Evolutionary conservation across 2,797 vertebrate species (phyloP), one percentile per base, ranked within the genome.

Genomic region (Rhinatrema bivittatum): DNA sequence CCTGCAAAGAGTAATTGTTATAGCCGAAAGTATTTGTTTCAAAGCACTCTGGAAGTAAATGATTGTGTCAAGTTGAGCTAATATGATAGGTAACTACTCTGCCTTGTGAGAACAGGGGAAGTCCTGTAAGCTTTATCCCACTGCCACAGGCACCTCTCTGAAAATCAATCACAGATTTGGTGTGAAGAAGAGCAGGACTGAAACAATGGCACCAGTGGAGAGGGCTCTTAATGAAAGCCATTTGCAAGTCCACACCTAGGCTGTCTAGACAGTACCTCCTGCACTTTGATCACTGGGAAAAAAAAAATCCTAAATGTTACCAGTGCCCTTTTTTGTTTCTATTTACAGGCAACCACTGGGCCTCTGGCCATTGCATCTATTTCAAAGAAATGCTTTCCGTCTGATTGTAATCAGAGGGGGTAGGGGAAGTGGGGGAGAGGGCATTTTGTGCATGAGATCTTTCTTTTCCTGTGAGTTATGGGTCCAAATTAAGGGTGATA

Each of bases 111-210:
- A 78, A 80, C 85, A 76, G 69, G 81, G 72, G 39, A 69, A 76
- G 74, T 74, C 74, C 79, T 78, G 81, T 64, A 85, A 74, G 68
- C 64, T 52, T 70, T 81, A 82, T 79, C 78, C 71, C 56, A 56
- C 87, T 73, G 84, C 88, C 87, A 87, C 82, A 70, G 74, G 78
- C 73, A 79, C 84, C 86, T 85, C 85, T 82, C 81, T 43, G 78
- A 82, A 89, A 90, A 90, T 88, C 88, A 86, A 86, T 89, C 87
- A 87, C 78, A 79, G 87, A 80, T 86, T n/a, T 89, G 81, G 65
- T 55, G 63, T 68, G 65, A 81, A 74, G 72, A 80, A 70, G 82
- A 82, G 67, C 76, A 74, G 69, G 66, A 60, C 70, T 45, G 61
- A 65, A 74, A 74, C 74, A 54, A 70, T 78, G 68, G 76, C 78